phyloP scores from a whole-genome alignment of 2,797 vertebrate species.

The Bryconaethiops microstoma region DNA sequence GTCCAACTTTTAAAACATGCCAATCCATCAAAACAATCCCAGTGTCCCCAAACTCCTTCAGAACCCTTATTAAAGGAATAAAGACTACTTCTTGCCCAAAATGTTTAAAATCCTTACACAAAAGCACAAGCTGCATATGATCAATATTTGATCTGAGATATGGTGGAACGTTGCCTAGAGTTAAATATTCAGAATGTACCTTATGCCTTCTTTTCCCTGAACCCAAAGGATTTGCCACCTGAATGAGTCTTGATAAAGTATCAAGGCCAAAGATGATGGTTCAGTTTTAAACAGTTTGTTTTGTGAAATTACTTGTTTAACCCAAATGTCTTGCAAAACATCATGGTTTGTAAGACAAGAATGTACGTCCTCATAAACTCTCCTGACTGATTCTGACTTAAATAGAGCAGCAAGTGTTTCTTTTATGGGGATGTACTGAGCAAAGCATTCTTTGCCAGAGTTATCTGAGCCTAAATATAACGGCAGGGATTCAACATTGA shows the following conservation, averaged over 20 bases:
- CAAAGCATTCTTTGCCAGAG: too few species aligned
- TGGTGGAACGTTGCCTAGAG: not conserved
- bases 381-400: not conserved
- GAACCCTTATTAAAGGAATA: too few species aligned
- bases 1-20: too few species aligned
- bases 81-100: not conserved
- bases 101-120: not conserved
- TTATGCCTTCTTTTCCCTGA: constrained; percentile 18
- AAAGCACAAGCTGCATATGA: constrained; percentile 10
- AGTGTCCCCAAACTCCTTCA: too few species aligned
- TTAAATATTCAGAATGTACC: not conserved
- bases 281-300: not conserved
- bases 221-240: not conserved
- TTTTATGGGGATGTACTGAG: too few species aligned
- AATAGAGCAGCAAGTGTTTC: too few species aligned
- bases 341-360: constrained; percentile 3
- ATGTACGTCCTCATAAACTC: not conserved
- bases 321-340: not conserved
- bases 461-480: too few species aligned
- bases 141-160: not conserved
- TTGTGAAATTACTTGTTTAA: not conserved
- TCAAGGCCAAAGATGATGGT: too few species aligned
- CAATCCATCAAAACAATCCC: too few species aligned
- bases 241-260: not conserved
- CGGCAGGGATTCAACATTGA: too few species aligned